Percentiles rank a stretch among this genome's conserved stretches.
Conservation (phyloP, 2,797 vertebrate species). For the Lutjanus campechanus region DNA sequence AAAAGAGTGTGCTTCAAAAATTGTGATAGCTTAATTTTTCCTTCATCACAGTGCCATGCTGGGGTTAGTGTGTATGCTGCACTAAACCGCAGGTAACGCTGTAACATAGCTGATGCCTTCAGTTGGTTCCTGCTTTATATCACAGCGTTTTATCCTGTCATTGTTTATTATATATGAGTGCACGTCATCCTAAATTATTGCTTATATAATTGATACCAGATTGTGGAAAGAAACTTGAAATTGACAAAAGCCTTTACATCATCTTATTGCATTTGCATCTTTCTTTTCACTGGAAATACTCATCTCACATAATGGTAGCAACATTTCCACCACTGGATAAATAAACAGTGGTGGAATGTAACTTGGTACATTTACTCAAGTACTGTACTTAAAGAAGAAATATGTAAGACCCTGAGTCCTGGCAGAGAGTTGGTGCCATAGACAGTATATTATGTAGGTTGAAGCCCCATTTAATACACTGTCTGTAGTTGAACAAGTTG, state of each 20-base stretch:
- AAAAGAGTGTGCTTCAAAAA: background rate
- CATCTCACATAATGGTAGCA: background rate
- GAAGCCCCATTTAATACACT: too few relatives aligned
- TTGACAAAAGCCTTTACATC: background rate
- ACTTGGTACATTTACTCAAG: too few relatives aligned
- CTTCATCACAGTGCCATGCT: background rate
- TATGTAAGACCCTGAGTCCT: too few relatives aligned
- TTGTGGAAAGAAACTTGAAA: background rate
- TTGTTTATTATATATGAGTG: background rate
- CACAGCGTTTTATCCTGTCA: background rate
- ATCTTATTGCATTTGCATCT: conserved; percentile 1
- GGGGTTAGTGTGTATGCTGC: background rate
- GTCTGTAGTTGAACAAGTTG: too few relatives aligned
- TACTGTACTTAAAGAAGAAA: too few relatives aligned
- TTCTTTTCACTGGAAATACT: background rate
- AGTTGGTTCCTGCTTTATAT: background rate
- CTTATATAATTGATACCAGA: background rate
- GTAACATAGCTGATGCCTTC: background rate
- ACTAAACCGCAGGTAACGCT: background rate
- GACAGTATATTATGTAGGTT: too few relatives aligned
- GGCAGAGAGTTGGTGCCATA: too few relatives aligned
- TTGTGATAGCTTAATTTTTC: background rate
- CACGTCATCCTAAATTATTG: background rate
- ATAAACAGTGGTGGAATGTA: background rate
- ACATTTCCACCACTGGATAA: background rate